These are phyloP conservation scores for Cephus cinctus DNA, from an alignment of 1,140 invertebrate genomes.

Conservation along the genomic window DNA sequence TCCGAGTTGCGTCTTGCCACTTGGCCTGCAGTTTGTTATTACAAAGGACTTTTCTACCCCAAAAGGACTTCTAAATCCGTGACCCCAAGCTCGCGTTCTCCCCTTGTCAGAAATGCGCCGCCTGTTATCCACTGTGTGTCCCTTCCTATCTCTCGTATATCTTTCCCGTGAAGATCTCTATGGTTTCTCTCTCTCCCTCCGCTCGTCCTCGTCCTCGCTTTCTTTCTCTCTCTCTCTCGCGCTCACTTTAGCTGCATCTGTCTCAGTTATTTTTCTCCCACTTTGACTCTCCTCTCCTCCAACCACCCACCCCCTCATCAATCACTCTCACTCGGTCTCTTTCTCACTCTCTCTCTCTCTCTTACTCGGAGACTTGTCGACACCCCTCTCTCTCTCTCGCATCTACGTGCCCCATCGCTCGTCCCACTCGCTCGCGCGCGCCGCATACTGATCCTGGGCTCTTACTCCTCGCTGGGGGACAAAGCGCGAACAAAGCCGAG, in stretches of 20 bases:
- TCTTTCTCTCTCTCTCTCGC: neutral
- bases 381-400: neutral
- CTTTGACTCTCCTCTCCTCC: neutral
- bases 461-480: slow-evolving; percentile 9
- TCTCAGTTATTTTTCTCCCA: slow-evolving; percentile 4
- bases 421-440: neutral
- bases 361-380: slow-evolving; percentile 2
- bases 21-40: slow-evolving; percentile 3
- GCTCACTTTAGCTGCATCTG: too few relatives aligned
- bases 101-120: slow-evolving; percentile 8
- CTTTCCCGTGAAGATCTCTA: too few relatives aligned
- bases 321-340: neutral
- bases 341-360: neutral
- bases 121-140: slow-evolving; percentile 2
- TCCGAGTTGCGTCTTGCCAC: too few relatives aligned
- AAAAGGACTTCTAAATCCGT: neutral
- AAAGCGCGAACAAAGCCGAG: neutral
- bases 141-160: slow-evolving; percentile 3
- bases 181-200: neutral
- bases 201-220: slow-evolving; percentile 2
- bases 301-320: neutral
- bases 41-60: slow-evolving; percentile 5
- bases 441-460: neutral
- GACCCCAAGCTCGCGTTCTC: neutral
- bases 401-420: neutral